These are phyloP conservation scores for Galaxias olidus DNA, from an alignment of 2,797 vertebrate species.

Conservation along the genomic window DNA sequence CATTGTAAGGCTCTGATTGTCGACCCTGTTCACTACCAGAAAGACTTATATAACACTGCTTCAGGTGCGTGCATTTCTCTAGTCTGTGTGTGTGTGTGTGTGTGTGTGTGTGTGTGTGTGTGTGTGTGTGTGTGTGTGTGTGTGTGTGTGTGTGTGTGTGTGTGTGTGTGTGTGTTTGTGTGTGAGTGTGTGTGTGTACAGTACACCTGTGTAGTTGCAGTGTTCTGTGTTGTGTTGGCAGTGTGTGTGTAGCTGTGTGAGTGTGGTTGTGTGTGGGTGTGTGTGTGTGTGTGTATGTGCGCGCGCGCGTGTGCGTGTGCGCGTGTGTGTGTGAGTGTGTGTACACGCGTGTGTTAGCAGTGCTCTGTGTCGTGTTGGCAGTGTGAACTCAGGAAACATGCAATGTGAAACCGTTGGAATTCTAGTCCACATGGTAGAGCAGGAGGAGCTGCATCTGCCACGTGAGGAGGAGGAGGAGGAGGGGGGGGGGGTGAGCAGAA, in stretches of 20 bases:
- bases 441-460: constrained; percentile 58
- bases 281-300: constrained; percentile 25
- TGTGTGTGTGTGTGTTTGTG: neutral
- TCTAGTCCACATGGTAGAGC: constrained; percentile 67
- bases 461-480: too few species aligned
- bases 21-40: too few species aligned
- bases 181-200: neutral
- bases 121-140: constrained; percentile 26
- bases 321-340: neutral
- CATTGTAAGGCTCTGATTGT: too few species aligned
- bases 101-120: constrained; percentile 6
- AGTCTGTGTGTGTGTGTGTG: constrained; percentile 13
- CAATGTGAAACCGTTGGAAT: constrained; percentile 72
- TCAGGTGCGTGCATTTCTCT: neutral
- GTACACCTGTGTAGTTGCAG: neutral
- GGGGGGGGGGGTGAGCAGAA: too few species aligned
- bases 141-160: neutral
- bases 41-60: neutral
- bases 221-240: neutral
- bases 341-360: neutral
- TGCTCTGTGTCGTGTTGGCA: neutral
- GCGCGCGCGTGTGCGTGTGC: neutral
- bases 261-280: constrained; percentile 1
- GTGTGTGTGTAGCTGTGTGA: constrained; percentile 16
- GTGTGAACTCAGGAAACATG: constrained; percentile 64